These are phyloP conservation scores for Drosophila orosa DNA, from an alignment of 1,140 invertebrate genomes.

Conservation along the genomic window DNA sequence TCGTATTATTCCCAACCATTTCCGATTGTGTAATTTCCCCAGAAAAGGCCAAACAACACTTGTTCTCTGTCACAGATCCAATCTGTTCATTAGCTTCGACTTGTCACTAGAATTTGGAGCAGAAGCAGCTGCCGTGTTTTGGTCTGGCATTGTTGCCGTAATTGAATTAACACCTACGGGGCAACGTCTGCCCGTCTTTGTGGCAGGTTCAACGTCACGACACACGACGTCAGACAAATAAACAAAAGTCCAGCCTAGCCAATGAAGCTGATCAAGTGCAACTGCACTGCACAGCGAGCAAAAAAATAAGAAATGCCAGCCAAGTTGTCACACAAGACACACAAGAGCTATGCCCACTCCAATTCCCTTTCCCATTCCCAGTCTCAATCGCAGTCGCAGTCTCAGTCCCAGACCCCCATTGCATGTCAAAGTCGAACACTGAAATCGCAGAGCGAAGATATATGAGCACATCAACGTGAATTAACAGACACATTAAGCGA, in stretches of 20 bases:
- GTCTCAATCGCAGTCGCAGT: background rate
- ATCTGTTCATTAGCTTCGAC: conserved; percentile 32
- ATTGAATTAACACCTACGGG: conserved; percentile 69
- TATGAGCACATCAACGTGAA: conserved; percentile 79
- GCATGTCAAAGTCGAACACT: conserved; percentile 64
- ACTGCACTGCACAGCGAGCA: conserved; percentile 15
- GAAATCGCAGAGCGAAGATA: conserved; percentile 74
- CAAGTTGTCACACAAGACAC: conserved; percentile 35
- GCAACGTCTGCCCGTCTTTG: conserved; percentile 34
- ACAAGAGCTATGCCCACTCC: conserved; percentile 13
- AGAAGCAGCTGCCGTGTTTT: conserved; percentile 13
- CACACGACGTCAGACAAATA: conserved; percentile 39
- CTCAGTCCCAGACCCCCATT: conserved; percentile 11
- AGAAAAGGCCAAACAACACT: conserved; percentile 4
- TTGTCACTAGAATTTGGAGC: conserved; percentile 44
- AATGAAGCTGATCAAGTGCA: conserved; percentile 51
- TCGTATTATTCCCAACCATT: background rate
- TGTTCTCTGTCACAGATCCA: conserved; percentile 4
- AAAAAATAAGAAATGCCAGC: background rate
- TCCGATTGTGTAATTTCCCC: conserved; percentile 20
- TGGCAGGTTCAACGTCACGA: conserved; percentile 69
- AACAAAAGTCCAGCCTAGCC: conserved; percentile 34
- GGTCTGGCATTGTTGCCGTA: conserved; percentile 48
- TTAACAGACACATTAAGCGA: conserved; percentile 79
- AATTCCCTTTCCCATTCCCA: background rate